Percentiles rank a stretch among this genome's conserved stretches.
Conservation (phyloP, 1,140 invertebrate genomes). For the Achroia grisella region DNA sequence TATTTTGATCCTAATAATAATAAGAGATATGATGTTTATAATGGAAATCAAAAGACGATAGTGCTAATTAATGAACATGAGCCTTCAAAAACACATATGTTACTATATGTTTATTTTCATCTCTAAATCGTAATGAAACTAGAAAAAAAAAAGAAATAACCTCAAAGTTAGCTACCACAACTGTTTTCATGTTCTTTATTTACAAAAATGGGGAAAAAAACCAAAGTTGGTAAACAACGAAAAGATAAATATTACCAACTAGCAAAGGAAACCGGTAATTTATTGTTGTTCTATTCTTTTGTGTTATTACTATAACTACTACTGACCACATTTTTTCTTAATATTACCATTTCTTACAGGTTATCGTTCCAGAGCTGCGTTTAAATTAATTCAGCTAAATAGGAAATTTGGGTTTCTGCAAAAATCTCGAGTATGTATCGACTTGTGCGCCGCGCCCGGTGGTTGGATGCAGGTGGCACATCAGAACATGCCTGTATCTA, state of each 20-base stretch:
- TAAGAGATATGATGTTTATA: no score
- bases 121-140: no score
- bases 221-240: constrained; percentile 97
- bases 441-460: constrained; percentile 99
- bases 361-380: constrained; percentile 96
- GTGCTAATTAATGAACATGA: no score
- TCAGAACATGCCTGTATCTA: constrained; percentile 98
- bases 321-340: not conserved
- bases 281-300: not conserved
- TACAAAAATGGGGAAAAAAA: constrained; percentile 94
- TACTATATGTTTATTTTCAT: no score
- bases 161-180: no score
- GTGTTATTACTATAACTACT: no score
- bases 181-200: constrained; percentile 2
- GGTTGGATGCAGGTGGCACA: constrained; percentile 99
- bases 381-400: constrained; percentile 98
- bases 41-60: no score
- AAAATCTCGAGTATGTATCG: constrained; percentile 95
- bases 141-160: no score
- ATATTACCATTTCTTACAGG: constrained; percentile 75
- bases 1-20: no score
- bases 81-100: no score
- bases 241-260: constrained; percentile 99
- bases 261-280: constrained; percentile 96
- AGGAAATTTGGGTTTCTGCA: constrained; percentile 98